phyloP scores from a whole-genome alignment of 2,888 invertebrate species.

The Leptopterna dolabrata region DNA sequence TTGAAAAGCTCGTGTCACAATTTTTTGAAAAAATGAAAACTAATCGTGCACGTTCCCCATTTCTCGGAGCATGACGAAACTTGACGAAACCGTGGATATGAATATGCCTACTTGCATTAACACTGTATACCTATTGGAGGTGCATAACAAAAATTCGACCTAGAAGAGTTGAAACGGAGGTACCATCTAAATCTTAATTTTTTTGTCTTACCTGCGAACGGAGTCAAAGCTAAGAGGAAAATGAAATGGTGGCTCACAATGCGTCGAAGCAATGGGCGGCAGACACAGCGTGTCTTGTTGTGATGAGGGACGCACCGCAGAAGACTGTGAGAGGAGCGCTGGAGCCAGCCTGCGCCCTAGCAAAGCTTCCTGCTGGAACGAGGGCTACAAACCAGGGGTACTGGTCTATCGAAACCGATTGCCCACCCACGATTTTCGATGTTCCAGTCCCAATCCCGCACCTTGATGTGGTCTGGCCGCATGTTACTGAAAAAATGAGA shows the following conservation, averaged over 20 bases:
- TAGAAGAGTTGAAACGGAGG: no score
- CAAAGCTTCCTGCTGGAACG: conserved; percentile 25
- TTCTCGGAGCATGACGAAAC: no score
- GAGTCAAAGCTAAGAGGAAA: no score
- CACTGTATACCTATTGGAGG: no score
- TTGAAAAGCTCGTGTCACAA: no score
- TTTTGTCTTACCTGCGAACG: no score
- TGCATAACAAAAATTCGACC: no score
- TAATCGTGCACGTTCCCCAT: no score
- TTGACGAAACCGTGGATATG: no score
- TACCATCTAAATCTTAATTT: no score
- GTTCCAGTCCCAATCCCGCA: background rate
- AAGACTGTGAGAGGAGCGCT: conserved; percentile 58
- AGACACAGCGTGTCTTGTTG: conserved; percentile 64
- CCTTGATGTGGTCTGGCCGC: background rate
- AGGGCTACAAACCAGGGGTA: conserved; percentile 61
- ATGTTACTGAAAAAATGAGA: background rate
- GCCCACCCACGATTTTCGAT: conserved; percentile 59
- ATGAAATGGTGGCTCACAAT: background rate
- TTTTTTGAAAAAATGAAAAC: no score
- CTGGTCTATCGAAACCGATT: conserved; percentile 14
- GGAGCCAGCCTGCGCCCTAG: conserved; percentile 12
- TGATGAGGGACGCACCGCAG: conserved; percentile 65
- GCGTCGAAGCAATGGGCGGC: conserved; percentile 65
- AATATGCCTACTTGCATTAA: no score